A percentile compares a stretch with the other conserved stretches of the same genome.
Conservation (phyloP, 2,113 vertebrate species). For the Elanoides forficatus region DNA sequence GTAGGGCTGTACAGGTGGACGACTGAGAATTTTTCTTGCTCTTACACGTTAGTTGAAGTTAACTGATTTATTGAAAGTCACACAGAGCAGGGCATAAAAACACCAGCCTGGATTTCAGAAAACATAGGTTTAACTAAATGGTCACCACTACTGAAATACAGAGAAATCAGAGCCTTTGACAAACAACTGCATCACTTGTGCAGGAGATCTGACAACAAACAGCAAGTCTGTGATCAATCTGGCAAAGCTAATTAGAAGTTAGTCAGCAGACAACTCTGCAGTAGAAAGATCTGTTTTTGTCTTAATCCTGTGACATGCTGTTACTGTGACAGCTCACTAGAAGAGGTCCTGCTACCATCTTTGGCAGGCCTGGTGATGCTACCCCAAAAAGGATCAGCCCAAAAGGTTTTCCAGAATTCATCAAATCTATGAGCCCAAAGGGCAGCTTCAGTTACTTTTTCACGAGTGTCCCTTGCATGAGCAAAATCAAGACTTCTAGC, state of each 20-base stretch:
- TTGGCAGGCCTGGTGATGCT: background rate
- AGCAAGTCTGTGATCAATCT: background rate
- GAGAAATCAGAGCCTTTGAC: background rate
- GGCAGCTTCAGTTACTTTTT: background rate
- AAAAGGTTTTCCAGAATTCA: background rate
- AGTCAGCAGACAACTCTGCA: background rate
- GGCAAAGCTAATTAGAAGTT: background rate
- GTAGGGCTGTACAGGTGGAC: background rate
- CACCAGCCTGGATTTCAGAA: background rate
- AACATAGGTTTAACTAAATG: background rate
- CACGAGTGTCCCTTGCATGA: too few species aligned
- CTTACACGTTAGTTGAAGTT: background rate
- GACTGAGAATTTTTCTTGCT: background rate
- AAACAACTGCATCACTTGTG: background rate
- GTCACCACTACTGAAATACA: background rate
- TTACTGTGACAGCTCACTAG: background rate
- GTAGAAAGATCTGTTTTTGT: background rate
- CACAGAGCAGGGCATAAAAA: background rate
- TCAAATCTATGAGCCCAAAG: background rate
- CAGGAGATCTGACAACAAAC: background rate
- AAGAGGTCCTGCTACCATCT: background rate
- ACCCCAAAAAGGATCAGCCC: background rate
- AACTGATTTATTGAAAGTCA: background rate
- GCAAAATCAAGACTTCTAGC: background rate
- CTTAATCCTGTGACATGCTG: background rate